These are phyloP conservation scores for Pseudocheirus occidentalis DNA, from an alignment of 2,797 vertebrate species.

Conservation along the genomic window DNA sequence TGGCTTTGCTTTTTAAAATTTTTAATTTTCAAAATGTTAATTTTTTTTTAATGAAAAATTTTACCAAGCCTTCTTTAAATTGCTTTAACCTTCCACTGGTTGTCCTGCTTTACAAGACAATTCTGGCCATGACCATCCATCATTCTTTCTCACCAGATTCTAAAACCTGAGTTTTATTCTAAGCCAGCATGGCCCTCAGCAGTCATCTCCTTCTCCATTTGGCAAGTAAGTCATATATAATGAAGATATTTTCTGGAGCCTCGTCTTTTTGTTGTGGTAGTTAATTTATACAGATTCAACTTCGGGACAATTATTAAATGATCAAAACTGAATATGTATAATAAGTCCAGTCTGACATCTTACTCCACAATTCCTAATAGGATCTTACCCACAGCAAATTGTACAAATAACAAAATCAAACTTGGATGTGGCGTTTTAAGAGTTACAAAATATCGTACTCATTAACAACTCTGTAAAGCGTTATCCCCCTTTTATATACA, in stretches of 20 bases:
- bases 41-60: not conserved
- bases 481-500: not conserved
- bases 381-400: not conserved
- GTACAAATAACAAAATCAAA: not conserved
- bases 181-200: not conserved
- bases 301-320: not conserved
- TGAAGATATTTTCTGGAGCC: not conserved
- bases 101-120: not conserved
- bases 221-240: not conserved
- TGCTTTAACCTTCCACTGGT: not conserved
- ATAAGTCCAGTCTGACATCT: not conserved
- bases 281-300: not conserved
- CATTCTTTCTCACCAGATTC: not conserved
- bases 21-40: not conserved
- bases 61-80: not conserved
- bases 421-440: not conserved
- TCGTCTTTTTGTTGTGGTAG: not conserved
- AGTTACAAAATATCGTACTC: not conserved
- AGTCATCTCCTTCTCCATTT: not conserved
- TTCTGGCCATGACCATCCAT: not conserved
- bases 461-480: not conserved
- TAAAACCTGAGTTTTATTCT: not conserved
- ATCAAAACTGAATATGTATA: not conserved
- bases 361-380: not conserved
- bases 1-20: not conserved